Percentiles rank a stretch among this genome's conserved stretches.
Evolutionary conservation across 2,113 vertebrate species (phyloP).

Genomic region (Lepus timidus): DNA sequence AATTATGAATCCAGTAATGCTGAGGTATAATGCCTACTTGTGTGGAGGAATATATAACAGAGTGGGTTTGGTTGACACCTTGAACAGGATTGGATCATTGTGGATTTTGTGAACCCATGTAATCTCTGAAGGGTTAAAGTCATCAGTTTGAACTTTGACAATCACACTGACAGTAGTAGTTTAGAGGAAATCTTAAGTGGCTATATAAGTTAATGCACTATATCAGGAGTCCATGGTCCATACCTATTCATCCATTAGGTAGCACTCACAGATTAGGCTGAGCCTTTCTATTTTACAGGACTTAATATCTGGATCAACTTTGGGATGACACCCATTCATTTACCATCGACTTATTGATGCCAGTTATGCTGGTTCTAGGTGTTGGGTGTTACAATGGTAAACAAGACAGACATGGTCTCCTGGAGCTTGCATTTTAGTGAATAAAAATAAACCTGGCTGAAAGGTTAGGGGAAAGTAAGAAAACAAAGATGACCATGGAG

Average conservation of each 20-base stretch:
- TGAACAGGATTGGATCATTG: not conserved
- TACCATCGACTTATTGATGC: not conserved
- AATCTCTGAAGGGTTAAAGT: not conserved
- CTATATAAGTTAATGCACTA: not conserved
- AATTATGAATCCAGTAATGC: not conserved
- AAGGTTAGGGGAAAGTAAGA: not conserved
- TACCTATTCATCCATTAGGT: not conserved
- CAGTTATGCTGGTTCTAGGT: not conserved
- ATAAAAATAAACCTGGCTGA: not conserved
- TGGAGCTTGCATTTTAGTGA: constrained; percentile 13
- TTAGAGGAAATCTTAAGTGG: not conserved
- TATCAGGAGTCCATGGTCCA: not conserved
- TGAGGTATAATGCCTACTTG: not conserved
- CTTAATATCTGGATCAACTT: not conserved
- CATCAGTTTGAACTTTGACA: not conserved
- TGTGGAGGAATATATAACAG: not conserved
- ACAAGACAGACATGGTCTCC: not conserved
- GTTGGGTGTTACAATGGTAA: not conserved
- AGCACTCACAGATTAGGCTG: not conserved
- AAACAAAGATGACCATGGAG: not conserved
- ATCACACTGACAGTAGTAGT: not conserved
- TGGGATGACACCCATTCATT: not conserved
- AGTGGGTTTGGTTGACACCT: not conserved
- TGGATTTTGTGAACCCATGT: not conserved
- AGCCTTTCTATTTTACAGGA: not conserved